Percentiles rank a stretch among this genome's conserved stretches.
phyloP scores from a whole-genome alignment of 2,797 vertebrate genomes.

The Melanotaenia nigrans region DNA sequence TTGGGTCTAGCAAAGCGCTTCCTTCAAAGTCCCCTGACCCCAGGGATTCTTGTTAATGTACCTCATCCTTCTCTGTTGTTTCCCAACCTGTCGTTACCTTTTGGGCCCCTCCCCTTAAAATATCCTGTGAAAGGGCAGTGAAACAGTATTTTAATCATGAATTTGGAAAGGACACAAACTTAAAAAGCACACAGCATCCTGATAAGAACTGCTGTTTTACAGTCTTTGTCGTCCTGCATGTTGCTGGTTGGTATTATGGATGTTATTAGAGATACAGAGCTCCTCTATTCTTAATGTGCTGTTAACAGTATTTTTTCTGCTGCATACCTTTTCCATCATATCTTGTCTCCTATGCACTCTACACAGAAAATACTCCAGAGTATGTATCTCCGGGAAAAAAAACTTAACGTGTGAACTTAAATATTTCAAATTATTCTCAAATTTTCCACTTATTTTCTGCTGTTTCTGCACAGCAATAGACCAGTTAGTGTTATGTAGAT shows the following conservation, averaged over 20 bases:
- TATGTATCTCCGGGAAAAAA: too few relatives aligned
- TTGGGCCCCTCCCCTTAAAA: not conserved
- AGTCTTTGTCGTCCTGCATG: not conserved
- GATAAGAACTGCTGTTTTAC: not conserved
- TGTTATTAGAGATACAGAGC: too few relatives aligned
- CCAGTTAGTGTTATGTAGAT: too few relatives aligned
- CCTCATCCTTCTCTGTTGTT: not conserved
- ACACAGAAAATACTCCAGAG: too few relatives aligned
- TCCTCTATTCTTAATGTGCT: too few relatives aligned
- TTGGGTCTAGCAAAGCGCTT: not conserved
- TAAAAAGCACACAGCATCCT: not conserved
- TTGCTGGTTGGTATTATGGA: not conserved
- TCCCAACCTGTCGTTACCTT: not conserved
- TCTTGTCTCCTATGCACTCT: too few relatives aligned
- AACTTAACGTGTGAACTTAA: too few relatives aligned
- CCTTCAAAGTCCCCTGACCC: not conserved
- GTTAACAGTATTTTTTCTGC: too few relatives aligned
- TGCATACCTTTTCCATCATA: too few relatives aligned
- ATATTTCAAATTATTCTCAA: too few relatives aligned
- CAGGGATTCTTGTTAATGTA: not conserved
- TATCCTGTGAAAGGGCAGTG: not conserved
- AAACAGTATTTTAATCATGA: not conserved
- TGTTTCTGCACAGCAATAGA: too few relatives aligned
- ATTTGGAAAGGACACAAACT: not conserved
- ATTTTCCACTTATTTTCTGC: too few relatives aligned